A percentile compares a stretch with the other conserved stretches of the same genome.
phyloP scores from a whole-genome alignment of 2,888 invertebrate genomes.

The Dorcus parallelipipedus region DNA sequence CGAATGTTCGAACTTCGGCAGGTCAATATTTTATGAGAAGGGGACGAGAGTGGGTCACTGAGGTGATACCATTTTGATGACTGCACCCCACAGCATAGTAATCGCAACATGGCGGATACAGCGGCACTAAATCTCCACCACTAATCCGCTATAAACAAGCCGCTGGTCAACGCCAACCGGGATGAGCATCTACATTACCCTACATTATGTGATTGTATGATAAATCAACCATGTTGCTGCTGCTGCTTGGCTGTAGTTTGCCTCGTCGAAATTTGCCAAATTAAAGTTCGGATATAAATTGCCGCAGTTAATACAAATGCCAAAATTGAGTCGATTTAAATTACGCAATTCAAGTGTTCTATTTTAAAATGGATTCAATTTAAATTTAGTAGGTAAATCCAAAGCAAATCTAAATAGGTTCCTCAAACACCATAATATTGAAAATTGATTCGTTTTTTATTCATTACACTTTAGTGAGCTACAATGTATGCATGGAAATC shows the following conservation, averaged over 20 bases:
- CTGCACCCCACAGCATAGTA: conserved; percentile 11
- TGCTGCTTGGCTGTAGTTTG: not conserved
- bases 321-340: too few relatives aligned
- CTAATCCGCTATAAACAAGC: conserved; percentile 34
- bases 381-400: too few relatives aligned
- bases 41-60: conserved; percentile 4
- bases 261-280: not conserved
- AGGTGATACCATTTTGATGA: not conserved
- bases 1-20: conserved; percentile 16
- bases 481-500: too few relatives aligned
- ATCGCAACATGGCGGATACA: conserved; percentile 24
- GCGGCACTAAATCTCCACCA: conserved; percentile 28
- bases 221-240: conserved; percentile 11
- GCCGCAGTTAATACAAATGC: too few relatives aligned
- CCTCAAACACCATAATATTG: too few relatives aligned
- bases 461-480: too few relatives aligned
- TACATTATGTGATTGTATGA: conserved; percentile 26
- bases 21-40: conserved; percentile 25
- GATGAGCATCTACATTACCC: conserved; percentile 31
- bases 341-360: too few relatives aligned
- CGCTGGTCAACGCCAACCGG: conserved; percentile 25
- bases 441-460: too few relatives aligned
- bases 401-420: too few relatives aligned
- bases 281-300: too few relatives aligned
- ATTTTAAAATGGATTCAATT: too few relatives aligned